Percentiles rank a stretch among this genome's conserved stretches.
Conservation (phyloP, 2,797 vertebrate genomes). For the Hypotaenidia okinawae region DNA sequence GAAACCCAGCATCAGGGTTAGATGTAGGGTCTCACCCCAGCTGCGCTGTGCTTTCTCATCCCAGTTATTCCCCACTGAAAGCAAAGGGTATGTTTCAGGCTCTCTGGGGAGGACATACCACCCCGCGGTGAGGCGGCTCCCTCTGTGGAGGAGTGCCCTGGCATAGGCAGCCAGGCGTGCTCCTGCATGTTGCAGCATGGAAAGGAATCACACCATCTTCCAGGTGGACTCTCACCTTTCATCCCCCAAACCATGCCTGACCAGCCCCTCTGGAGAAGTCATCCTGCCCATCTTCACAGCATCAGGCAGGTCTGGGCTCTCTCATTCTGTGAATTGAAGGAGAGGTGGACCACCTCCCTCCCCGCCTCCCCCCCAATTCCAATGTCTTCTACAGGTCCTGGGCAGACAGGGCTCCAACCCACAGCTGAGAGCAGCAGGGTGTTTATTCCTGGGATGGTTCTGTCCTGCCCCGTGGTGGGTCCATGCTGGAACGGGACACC, state of each 20-base stretch:
- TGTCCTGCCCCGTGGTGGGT: not conserved
- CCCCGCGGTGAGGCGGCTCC: rapidly evolving
- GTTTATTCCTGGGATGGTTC: rapidly evolving
- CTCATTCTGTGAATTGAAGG: not conserved
- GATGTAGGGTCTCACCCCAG: not conserved
- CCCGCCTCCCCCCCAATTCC: rapidly evolving
- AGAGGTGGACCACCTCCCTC: not conserved
- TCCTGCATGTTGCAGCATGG: rapidly evolving
- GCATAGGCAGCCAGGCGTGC: rapidly evolving
- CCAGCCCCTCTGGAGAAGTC: not conserved
- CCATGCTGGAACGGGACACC: not conserved
- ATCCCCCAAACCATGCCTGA: rapidly evolving
- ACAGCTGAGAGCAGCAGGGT: rapidly evolving
- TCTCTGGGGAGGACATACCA: not conserved
- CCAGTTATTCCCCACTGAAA: not conserved
- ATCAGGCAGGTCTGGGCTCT: rapidly evolving
- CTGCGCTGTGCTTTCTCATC: not conserved
- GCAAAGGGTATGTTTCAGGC: not conserved
- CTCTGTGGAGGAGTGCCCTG: rapidly evolving
- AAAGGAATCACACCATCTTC: not conserved
- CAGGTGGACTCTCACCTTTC: not conserved
- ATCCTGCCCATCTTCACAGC: rapidly evolving
- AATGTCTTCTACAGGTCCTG: not conserved
- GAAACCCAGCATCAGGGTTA: not conserved
- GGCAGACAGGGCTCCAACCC: not conserved